phyloP scores from a whole-genome alignment of 2,113 vertebrate species.

The human region GRCh38 chr7:57551501-57552000 shows the following conservation, averaged over 20 bases:
- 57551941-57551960: background rate
- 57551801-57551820: background rate
- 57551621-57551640: background rate
- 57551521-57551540: background rate
- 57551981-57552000: no score
- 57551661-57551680: background rate
- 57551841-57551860: background rate
- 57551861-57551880: background rate
- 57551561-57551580: background rate
- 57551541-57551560: background rate
- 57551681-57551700: background rate
- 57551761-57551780: background rate
- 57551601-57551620: background rate
- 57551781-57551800: background rate
- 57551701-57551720: background rate
- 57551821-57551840: background rate
- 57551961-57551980: background rate
- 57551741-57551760: background rate
- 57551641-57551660: background rate
- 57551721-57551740: background rate
- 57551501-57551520: background rate
- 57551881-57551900: background rate
- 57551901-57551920: background rate
- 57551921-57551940: background rate
- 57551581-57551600: background rate